Conservation (phyloP, 2,113 vertebrate species). For the Melanerpes aurifrons region DNA sequence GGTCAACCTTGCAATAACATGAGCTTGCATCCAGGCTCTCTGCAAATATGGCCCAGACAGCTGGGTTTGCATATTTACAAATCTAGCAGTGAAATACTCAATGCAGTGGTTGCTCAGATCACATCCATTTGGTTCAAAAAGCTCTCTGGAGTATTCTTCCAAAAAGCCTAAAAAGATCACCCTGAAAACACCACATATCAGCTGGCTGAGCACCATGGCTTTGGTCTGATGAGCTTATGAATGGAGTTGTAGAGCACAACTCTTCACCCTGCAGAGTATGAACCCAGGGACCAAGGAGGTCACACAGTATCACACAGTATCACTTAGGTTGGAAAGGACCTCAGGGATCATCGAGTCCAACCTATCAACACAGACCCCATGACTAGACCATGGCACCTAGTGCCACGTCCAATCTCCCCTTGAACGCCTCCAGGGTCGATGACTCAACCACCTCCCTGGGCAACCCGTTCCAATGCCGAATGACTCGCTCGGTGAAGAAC, state of each 20-base stretch:
- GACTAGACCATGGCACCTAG: too few relatives aligned
- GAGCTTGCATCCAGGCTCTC: background rate
- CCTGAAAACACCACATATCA: background rate
- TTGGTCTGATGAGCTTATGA: background rate
- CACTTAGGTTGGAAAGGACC: too few relatives aligned
- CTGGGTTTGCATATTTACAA: constrained; percentile 46
- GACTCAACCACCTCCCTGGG: too few relatives aligned
- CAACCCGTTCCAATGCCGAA: too few relatives aligned
- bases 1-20: background rate
- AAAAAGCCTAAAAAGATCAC: background rate
- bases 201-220: background rate
- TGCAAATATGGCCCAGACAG: constrained; percentile 15
- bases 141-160: background rate
- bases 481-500: too few relatives aligned
- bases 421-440: too few relatives aligned
- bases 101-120: background rate
- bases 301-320: too few relatives aligned
- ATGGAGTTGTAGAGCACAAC: background rate
- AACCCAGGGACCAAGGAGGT: background rate
- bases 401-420: too few relatives aligned
- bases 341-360: too few relatives aligned
- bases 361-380: too few relatives aligned
- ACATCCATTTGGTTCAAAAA: constrained; percentile 14
- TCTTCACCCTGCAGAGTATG: background rate
- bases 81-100: constrained; percentile 33